Evolutionary conservation across 2,113 vertebrate genomes (phyloP).

Genomic region (Oreochromis tanganicae): DNA sequence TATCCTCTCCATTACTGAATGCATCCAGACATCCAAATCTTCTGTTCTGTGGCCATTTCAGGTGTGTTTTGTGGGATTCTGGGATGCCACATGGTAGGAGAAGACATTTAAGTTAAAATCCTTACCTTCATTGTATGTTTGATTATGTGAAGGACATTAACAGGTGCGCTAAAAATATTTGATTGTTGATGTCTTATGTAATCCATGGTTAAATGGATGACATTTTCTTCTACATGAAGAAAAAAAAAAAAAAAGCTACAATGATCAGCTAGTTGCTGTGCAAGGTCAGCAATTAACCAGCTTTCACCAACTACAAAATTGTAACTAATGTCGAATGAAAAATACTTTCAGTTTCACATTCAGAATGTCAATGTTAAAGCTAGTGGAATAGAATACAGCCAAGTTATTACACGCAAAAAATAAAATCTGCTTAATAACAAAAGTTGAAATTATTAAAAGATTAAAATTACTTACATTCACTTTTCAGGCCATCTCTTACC

Average conservation of each 20-base stretch:
- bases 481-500: neutral
- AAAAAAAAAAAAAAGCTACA: rapidly evolving
- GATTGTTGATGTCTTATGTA: neutral
- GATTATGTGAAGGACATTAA: neutral
- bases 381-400: neutral
- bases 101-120: neutral
- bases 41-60: neutral
- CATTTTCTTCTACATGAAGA: neutral
- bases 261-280: neutral
- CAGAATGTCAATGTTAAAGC: neutral
- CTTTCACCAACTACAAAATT: neutral
- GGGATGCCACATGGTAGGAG: neutral
- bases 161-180: neutral
- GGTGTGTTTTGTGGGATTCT: neutral
- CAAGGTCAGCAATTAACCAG: neutral
- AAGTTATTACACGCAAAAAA: neutral
- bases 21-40: neutral
- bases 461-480: neutral
- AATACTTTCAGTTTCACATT: neutral
- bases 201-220: neutral
- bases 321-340: neutral
- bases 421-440: neutral
- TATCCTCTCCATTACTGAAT: neutral
- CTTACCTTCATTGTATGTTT: neutral
- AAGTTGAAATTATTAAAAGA: neutral